Conservation (phyloP, 1,140 invertebrate genomes). For the Tetramorium parvispinum region DNA sequence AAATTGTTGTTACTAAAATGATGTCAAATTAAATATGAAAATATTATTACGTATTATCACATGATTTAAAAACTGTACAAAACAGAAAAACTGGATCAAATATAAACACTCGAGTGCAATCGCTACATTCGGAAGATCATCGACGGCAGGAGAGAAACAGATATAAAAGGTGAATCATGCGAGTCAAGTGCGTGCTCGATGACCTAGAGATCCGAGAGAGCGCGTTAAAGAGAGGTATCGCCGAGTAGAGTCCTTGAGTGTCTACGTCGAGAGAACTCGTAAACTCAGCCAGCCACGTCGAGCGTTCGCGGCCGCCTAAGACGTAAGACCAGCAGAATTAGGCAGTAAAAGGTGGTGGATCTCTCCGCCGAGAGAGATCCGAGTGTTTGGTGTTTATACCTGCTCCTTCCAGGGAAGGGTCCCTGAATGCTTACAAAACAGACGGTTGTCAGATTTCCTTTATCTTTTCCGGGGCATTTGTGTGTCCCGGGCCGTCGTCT, state of each 20-base stretch:
- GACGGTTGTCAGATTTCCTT: slow-evolving; percentile 85
- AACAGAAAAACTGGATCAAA: neutral
- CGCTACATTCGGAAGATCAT: neutral
- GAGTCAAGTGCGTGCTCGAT: slow-evolving; percentile 46
- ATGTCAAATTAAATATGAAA: neutral
- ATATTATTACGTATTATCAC: neutral
- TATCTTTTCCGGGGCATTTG: slow-evolving; percentile 84
- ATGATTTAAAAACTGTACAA: neutral
- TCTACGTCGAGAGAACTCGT: slow-evolving; percentile 23
- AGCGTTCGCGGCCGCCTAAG: slow-evolving; percentile 50
- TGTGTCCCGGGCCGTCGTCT: slow-evolving; percentile 70
- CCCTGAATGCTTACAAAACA: slow-evolving; percentile 82
- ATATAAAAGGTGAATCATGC: neutral
- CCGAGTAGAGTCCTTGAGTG: slow-evolving; percentile 17
- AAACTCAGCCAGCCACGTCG: slow-evolving; percentile 15
- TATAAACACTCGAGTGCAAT: neutral
- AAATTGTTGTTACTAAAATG: neutral
- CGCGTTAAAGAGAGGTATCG: slow-evolving; percentile 22
- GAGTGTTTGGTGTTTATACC: slow-evolving; percentile 82
- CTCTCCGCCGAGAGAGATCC: slow-evolving; percentile 47
- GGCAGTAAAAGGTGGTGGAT: slow-evolving; percentile 74
- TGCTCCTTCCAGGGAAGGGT: slow-evolving; percentile 72
- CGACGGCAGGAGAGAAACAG: neutral
- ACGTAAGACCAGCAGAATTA: slow-evolving; percentile 75
- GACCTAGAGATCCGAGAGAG: slow-evolving; percentile 25